A percentile compares a stretch with the other conserved stretches of the same genome.
phyloP scores from a whole-genome alignment of 2,797 vertebrate species.

The Neomorphus geoffroyi region DNA sequence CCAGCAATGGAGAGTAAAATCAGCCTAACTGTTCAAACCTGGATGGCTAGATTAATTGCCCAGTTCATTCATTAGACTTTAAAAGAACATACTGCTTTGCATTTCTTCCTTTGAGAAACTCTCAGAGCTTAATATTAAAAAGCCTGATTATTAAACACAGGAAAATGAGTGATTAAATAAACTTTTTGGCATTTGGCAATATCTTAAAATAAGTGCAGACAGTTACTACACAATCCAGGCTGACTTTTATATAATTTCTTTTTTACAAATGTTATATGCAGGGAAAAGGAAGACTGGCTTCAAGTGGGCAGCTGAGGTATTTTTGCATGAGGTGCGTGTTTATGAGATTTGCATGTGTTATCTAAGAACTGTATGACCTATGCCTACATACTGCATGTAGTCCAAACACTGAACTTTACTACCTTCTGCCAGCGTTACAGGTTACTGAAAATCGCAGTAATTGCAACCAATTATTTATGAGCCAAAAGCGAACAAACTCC shows the following conservation, averaged over 20 bases:
- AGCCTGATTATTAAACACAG: not conserved
- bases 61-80: not conserved
- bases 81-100: not conserved
- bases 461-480: not conserved
- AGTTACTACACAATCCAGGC: not conserved
- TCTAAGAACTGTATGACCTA: not conserved
- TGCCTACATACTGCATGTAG: not conserved
- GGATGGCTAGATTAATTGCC: not conserved
- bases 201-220: not conserved
- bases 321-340: not conserved
- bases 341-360: not conserved
- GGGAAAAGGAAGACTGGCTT: constrained; percentile 6
- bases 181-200: not conserved
- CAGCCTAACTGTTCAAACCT: not conserved
- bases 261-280: not conserved
- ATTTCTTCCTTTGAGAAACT: not conserved
- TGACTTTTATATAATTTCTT: not conserved
- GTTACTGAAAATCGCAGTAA: not conserved
- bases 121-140: not conserved
- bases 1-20: not conserved
- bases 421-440: not conserved
- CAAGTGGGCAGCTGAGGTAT: constrained; percentile 5
- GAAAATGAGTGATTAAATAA: not conserved
- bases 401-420: not conserved
- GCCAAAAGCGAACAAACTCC: not conserved